A percentile compares a stretch with the other conserved stretches of the same genome.
Evolutionary conservation across 2,888 invertebrate genomes (phyloP).

Genomic region (Volucella inanis): DNA sequence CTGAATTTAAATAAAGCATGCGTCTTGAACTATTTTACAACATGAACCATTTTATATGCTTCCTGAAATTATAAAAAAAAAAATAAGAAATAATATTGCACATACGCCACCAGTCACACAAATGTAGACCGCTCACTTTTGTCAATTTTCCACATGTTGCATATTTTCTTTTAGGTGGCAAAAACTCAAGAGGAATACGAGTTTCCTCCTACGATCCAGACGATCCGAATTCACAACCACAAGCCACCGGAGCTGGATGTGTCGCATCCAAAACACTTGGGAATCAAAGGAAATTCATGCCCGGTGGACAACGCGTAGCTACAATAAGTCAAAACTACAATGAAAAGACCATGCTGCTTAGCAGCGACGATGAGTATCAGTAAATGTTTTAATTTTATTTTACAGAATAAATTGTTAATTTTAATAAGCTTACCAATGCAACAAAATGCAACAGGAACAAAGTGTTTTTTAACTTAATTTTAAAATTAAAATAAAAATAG

Average conservation of each 20-base stretch:
- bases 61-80: background rate
- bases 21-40: background rate
- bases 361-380: slow-evolving; percentile 97
- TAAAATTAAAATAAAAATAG: slow-evolving; percentile 7
- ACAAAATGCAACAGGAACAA: slow-evolving; percentile 22
- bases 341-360: slow-evolving; percentile 97
- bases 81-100: slow-evolving; percentile 4
- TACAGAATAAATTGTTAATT: no score
- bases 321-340: slow-evolving; percentile 94
- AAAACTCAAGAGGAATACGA: slow-evolving; percentile 87
- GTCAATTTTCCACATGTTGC: slow-evolving; percentile 55
- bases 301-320: slow-evolving; percentile 89
- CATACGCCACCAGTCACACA: slow-evolving; percentile 21
- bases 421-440: slow-evolving; percentile 29
- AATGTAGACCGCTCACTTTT: slow-evolving; percentile 47
- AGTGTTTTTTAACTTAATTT: slow-evolving; percentile 33
- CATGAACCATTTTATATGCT: slow-evolving; percentile 4
- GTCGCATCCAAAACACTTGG: slow-evolving; percentile 83
- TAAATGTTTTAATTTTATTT: slow-evolving; percentile 79
- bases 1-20: no score
- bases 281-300: slow-evolving; percentile 84
- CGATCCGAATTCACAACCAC: slow-evolving; percentile 84
- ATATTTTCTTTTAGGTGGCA: slow-evolving; percentile 84
- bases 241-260: slow-evolving; percentile 81
- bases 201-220: slow-evolving; percentile 88